A percentile compares a stretch with the other conserved stretches of the same genome.
These are phyloP conservation scores for Steinernema feltiae DNA, from an alignment of 1,140 invertebrate species.

Conservation along the genomic window DNA sequence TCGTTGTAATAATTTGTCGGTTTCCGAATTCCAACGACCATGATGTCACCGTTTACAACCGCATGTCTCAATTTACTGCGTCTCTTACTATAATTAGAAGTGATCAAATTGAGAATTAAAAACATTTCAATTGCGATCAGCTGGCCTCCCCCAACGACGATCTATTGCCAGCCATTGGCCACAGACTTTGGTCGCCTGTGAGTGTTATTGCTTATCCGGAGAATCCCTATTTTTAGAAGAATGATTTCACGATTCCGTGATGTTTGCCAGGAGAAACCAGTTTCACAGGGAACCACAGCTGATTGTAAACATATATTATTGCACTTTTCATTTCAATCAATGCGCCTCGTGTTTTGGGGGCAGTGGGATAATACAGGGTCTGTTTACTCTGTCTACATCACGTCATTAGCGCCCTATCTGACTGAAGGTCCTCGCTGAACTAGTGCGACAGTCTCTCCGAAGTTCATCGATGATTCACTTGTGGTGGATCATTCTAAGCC, in stretches of 20 bases:
- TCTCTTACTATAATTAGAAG: too few species aligned
- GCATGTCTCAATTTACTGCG: too few species aligned
- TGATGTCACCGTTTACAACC: neutral
- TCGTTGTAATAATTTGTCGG: neutral
- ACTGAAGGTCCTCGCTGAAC: neutral
- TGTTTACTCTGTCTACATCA: conserved; percentile 7
- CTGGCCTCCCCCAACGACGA: too few species aligned
- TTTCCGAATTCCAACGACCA: neutral
- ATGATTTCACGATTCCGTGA: neutral
- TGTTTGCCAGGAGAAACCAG: neutral
- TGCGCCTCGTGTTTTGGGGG: neutral
- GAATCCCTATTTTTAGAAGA: neutral
- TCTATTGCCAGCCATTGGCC: too few species aligned
- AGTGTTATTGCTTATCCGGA: neutral
- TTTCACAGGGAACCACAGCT: neutral
- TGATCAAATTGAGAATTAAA: too few species aligned
- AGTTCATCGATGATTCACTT: too few species aligned
- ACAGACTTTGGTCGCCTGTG: neutral
- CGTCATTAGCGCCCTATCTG: neutral
- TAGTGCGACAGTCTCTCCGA: neutral
- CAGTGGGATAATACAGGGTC: neutral
- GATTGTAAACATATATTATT: neutral
- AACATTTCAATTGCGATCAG: too few species aligned
- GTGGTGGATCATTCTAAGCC: too few species aligned
- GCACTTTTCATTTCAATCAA: neutral